These are phyloP conservation scores for Girardia tigrina DNA, from an alignment of 2,888 invertebrate species.

Conservation along the genomic window DNA sequence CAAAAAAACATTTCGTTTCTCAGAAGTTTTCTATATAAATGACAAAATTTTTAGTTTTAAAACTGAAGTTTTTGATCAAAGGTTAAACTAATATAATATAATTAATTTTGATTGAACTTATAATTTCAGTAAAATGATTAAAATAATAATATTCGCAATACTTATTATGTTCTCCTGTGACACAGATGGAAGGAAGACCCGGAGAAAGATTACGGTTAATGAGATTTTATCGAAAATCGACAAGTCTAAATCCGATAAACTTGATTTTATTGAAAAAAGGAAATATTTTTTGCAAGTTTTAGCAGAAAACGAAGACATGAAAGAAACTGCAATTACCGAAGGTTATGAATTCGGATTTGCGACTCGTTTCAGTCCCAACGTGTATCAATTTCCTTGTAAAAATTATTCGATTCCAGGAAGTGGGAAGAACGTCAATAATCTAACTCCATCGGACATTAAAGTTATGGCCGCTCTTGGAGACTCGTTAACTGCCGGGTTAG, in stretches of 20 bases:
- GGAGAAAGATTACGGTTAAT: no score
- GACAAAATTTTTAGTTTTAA: no score
- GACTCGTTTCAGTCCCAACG: background rate
- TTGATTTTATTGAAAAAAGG: background rate
- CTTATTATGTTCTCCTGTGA: no score
- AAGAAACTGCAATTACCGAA: background rate
- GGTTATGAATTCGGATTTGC: background rate
- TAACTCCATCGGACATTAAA: slow-evolving; percentile 19
- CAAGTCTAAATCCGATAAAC: background rate
- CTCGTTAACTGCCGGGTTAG: slow-evolving; percentile 39
- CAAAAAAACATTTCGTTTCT: no score
- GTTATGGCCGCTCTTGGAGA: slow-evolving; percentile 36
- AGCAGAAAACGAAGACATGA: background rate
- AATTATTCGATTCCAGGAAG: slow-evolving; percentile 11
- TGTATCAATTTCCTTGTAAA: background rate
- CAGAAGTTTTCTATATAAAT: no score
- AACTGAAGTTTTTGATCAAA: no score
- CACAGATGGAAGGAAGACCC: no score
- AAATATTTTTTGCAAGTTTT: background rate
- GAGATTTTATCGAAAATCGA: no score
- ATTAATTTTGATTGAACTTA: no score
- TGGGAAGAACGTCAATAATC: slow-evolving; percentile 15
- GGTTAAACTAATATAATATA: no score
- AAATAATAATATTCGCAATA: no score
- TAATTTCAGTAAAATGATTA: no score